Evolutionary conservation across 2,113 vertebrate genomes (phyloP), one percentile per base, ranked within the genome.

Genomic region (Acanthochromis polyacanthus): DNA sequence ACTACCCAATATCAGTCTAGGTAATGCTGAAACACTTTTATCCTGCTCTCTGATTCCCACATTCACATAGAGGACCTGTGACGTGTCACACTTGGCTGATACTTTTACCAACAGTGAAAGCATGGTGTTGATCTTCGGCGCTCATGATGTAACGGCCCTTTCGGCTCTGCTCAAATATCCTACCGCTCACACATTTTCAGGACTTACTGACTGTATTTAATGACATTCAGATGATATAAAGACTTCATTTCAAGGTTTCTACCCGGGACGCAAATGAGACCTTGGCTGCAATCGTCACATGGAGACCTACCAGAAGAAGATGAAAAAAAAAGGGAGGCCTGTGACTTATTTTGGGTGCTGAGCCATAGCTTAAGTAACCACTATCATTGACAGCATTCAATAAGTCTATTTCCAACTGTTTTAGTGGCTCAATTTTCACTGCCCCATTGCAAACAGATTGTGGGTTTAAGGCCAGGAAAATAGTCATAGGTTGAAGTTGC

Each of bases 381-480:
- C 80, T 75, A 71, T 85, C 72, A 84, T 61, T 87, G 76, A 82
- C 72, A 78, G 78, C 57, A 11, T 73, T 86, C 61, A 85, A 73
- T 59, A 50, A 20, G 52, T 76, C 84, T 56, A 65, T 78, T 83
- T 88, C 87, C 84, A 90, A 78, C 72, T 56, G 65, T 78, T 91
- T 91, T 75, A 79, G 82, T 78, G 78, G 76, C 77, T 88, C 70
- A 14, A 30, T 84, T 87, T 91, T 91, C 87, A 85, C 80, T 84
- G 84, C 46, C 75, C 77, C 63, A 78, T 88, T 89, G 84, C 84
- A 79, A 85, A 89, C 81, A 82, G 75, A 86, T 59, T 78, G 78
- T 65, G 56, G 76, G 59, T 57, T 75, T 53, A 84, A 38, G 32
- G 83, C 89, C 90, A 93, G 91, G 90, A 92, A 91, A 93, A 90